A percentile compares a stretch with the other conserved stretches of the same genome.
Evolutionary conservation across 2,888 invertebrate genomes (phyloP).

Genomic region (Anthoptus insignis): DNA sequence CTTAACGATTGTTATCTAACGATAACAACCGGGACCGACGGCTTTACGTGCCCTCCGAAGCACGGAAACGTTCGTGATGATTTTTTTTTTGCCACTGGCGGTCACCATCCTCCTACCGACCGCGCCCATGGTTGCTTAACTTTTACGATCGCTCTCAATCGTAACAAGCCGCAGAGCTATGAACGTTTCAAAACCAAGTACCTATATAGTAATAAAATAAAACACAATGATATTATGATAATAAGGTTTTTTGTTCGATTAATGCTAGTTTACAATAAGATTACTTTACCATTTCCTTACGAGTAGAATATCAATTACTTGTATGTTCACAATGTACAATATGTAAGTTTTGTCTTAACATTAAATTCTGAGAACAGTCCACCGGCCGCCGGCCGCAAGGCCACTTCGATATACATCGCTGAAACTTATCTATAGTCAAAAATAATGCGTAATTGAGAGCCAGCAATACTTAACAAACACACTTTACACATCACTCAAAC

Average conservation of each 20-base stretch:
- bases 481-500: slow-evolving; percentile 58
- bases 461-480: slow-evolving; percentile 52
- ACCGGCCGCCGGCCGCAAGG: slow-evolving; percentile 81
- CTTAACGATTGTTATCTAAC: no score
- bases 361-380: slow-evolving; percentile 81
- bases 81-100: no score
- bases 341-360: slow-evolving; percentile 76
- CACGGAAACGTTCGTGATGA: no score
- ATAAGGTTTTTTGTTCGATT: slow-evolving; percentile 87
- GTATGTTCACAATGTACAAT: slow-evolving; percentile 87
- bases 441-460: slow-evolving; percentile 51
- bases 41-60: no score
- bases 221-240: slow-evolving; percentile 82
- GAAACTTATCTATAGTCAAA: slow-evolving; percentile 59
- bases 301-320: slow-evolving; percentile 77
- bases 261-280: slow-evolving; percentile 86
- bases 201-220: slow-evolving; percentile 59
- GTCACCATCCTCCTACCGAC: no score
- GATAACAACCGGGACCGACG: no score
- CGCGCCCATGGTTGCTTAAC: no score
- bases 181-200: no score
- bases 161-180: no score
- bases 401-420: slow-evolving; percentile 79
- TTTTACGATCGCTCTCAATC: no score
- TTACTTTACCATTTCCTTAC: slow-evolving; percentile 80